phyloP scores from a whole-genome alignment of 1,140 invertebrate species.

The Streblospio benedicti region DNA sequence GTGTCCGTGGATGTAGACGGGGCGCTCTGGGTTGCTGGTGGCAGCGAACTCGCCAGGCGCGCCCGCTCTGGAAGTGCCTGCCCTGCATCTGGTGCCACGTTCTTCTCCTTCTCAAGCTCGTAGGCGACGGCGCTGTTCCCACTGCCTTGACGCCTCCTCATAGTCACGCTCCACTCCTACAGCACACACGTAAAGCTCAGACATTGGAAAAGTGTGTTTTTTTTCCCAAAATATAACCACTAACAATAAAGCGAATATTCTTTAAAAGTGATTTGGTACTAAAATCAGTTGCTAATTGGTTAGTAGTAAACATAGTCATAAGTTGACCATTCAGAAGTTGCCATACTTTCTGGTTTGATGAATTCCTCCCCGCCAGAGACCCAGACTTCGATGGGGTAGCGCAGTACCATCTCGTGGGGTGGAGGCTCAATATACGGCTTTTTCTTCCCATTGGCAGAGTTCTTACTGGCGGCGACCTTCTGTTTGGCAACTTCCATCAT shows the following conservation, averaged over 20 bases:
- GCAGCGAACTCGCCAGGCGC: slow-evolving; percentile 35
- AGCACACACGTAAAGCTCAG: no score
- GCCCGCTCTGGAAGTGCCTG: slow-evolving; percentile 33
- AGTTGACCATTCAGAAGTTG: no score
- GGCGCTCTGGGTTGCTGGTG: slow-evolving; percentile 34
- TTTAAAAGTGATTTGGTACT: no score
- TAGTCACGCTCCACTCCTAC: not conserved
- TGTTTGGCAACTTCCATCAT: no score
- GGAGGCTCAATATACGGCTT: slow-evolving; percentile 27
- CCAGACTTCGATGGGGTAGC: slow-evolving; percentile 46
- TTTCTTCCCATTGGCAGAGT: no score
- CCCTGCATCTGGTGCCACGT: slow-evolving; percentile 44
- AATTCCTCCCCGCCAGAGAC: slow-evolving; percentile 43
- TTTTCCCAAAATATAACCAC: no score
- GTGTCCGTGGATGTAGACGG: slow-evolving; percentile 42
- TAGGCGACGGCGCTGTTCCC: slow-evolving; percentile 31
- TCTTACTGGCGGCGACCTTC: no score
- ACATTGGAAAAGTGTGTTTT: no score
- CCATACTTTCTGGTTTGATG: slow-evolving; percentile 32
- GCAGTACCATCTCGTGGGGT: slow-evolving; percentile 36
- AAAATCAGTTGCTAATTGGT: no score
- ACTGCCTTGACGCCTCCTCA: slow-evolving; percentile 8
- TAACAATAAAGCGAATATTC: no score
- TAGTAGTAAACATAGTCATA: no score
- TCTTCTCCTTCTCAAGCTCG: slow-evolving; percentile 45